Base-by-base conservation (phyloP, 1,140 invertebrate species). In the Pentalonia nigronervosa region DNA sequence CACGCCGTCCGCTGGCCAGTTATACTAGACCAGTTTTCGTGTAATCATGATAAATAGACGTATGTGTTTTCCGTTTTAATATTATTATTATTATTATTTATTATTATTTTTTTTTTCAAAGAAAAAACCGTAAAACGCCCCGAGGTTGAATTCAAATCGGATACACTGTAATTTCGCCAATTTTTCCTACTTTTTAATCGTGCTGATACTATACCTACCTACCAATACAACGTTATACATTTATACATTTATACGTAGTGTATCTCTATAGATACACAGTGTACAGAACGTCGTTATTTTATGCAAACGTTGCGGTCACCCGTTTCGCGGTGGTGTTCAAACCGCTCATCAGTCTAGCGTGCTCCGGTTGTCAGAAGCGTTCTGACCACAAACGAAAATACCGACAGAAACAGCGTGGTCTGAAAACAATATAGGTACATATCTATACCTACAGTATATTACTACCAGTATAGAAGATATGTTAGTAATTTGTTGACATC, bases 261-360 rank as follows among this genome's bases (percentile, higher is more conserved):
- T 84, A 45, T 45, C 11, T 84, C 25, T 84, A 84, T 41, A 84
- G 83, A 25, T 30, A 84, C 9, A 11, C 83, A 2, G 30, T 8
- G n/a, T n/a, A 1, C 45, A 21, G 41, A 17, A n/a, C n/a, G 81
- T 30, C 81, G 81, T 84, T 92, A 60, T 84, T 48, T 84, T 92
- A 92, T 53, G 76, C 91, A 41, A 92, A 92, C 81, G 47, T 92
- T 84, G 76, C 17, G 76, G 81, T 84, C 34, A 7, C 41, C 30
- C 34, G 91, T 34, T 36, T 50, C n/a, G 76, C 47, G 53, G 91
- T 53, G 17, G n/a, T 34, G 45, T 30, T 48, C 48, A 84, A 92
- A 92, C 91, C 91, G 48, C 91, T 92, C 91, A 92, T 92, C 91
- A 92, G 48, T 84, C 47, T 76, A 36, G 87, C n/a, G 21, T 91